phyloP scores from a whole-genome alignment of 1,140 invertebrate genomes.

The Papilio glaucus region DNA sequence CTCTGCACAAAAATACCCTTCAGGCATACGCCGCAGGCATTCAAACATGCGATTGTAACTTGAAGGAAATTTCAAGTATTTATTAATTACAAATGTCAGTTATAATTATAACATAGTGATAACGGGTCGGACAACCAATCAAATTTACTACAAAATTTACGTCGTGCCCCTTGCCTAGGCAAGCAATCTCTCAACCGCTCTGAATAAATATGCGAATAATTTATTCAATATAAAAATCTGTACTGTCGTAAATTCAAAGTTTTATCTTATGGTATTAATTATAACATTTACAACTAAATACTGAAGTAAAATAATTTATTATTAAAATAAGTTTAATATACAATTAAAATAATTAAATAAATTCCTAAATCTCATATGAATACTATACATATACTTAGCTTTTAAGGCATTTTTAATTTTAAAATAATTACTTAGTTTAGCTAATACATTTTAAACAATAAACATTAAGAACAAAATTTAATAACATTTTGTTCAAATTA shows the following conservation, averaged over 20 bases:
- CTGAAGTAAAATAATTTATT: too few species aligned
- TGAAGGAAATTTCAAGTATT: neutral
- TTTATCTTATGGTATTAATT: neutral
- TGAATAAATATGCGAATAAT: neutral
- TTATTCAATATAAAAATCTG: neutral
- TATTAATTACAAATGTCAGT: neutral
- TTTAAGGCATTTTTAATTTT: conserved; percentile 13
- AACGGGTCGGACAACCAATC: conserved; percentile 1
- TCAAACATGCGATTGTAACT: neutral
- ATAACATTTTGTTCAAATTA: neutral
- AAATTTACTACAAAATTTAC: conserved; percentile 2
- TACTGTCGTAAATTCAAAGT: neutral
- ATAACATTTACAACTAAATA: neutral
- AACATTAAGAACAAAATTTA: neutral
- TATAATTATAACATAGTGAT: too few species aligned
- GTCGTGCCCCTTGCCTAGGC: neutral
- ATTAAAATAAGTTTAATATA: too few species aligned
- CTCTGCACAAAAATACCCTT: too few species aligned
- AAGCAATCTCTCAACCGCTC: neutral
- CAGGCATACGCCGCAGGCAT: neutral
- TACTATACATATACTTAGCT: neutral
- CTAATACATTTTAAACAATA: neutral
- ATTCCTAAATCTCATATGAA: neutral
- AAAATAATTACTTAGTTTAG: neutral
- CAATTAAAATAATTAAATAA: conserved; percentile 13